phyloP scores from a whole-genome alignment of 2,888 invertebrate genomes.

The Parochlus steinenii region DNA sequence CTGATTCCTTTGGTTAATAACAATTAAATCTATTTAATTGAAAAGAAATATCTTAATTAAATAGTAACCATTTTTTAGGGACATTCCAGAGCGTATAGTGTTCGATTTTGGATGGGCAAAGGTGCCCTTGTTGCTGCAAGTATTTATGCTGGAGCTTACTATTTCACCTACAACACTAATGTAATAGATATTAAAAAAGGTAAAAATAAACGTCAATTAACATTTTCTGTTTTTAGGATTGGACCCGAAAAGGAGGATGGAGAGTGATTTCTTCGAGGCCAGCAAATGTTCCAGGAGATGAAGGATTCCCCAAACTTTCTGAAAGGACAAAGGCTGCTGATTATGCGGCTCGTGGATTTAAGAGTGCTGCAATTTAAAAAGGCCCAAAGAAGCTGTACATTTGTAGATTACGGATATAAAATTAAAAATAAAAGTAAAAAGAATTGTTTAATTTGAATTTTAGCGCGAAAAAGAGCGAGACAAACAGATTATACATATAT shows the following conservation, averaged over 20 bases:
- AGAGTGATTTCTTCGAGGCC: slow-evolving; percentile 38
- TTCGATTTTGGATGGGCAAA: slow-evolving; percentile 49
- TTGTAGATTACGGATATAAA: slow-evolving; percentile 4
- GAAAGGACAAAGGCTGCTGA: slow-evolving; percentile 40
- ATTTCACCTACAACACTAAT: slow-evolving; percentile 65
- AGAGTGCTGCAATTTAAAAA: slow-evolving; percentile 37
- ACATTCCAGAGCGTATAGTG: slow-evolving; percentile 32
- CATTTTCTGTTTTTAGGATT: slow-evolving; percentile 36
- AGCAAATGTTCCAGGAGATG: slow-evolving; percentile 48
- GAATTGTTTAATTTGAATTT: not conserved
- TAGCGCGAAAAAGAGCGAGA: not conserved
- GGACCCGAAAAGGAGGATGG: slow-evolving; percentile 64
- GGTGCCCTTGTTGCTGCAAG: slow-evolving; percentile 32
- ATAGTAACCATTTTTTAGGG: slow-evolving; percentile 43
- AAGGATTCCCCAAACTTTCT: slow-evolving; percentile 45
- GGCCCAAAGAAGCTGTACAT: no score
- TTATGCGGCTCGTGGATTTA: slow-evolving; percentile 58
- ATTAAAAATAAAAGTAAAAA: not conserved
- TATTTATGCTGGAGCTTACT: slow-evolving; percentile 46
- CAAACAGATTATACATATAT: not conserved
- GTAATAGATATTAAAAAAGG: slow-evolving; percentile 27
- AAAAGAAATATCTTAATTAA: slow-evolving; percentile 6
- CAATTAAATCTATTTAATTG: slow-evolving; percentile 8
- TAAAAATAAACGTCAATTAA: not conserved
- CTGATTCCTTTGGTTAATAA: not conserved